Base-by-base conservation (phyloP, 2,888 invertebrate genomes). In the Gryllus longicercus region DNA sequence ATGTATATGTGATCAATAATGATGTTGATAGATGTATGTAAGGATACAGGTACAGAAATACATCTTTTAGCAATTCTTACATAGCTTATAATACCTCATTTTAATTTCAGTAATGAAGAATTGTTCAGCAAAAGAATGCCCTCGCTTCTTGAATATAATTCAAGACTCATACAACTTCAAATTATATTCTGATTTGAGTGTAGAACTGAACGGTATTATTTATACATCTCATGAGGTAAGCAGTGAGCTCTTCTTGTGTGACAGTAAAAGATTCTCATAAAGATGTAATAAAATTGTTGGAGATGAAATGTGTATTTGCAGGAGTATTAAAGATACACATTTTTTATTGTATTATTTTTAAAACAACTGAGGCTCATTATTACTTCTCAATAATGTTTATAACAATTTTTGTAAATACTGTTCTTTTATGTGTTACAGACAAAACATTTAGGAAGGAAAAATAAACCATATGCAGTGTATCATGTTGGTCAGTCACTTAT, bases 401-500 rank as follows among this genome's bases (percentile, higher is more conserved):
- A 38, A 5, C 38, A 38, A 21, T 38, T 38, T 38, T 38, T 38
- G 38, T 8, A 38, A 38, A 38, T 38, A 8, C 18, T 49, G 50
- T 63, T 21, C 79, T 14, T 78, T 78, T 74, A 23, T 81, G 11
- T 79, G n/a, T 77, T 78, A 79, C 91, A 90, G 88, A 89, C 90
- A 82, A 90, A 88, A 85, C 91, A 88, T 87, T 91, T 91, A 84
- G 91, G 90, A 83, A 90, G 87, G 85, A 89, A 89, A 86, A 90
- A 88, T 85, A 88, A 90, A 84, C 90, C 90, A 79, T 95, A 94
- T 85, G 90, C 91, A 1, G 89, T 95, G 3, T 90, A 91, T 12
- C 89, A 90, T 79, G 88, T 94, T 0, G 95, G 95, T 1, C 90
- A 93, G 80, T 91, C 91, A 0, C 87, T 95, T 0, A 87, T 93